Evolutionary conservation across 2,888 invertebrate species (phyloP), one percentile per base, ranked within the genome.

Genomic region (Bugulina stolonifera): DNA sequence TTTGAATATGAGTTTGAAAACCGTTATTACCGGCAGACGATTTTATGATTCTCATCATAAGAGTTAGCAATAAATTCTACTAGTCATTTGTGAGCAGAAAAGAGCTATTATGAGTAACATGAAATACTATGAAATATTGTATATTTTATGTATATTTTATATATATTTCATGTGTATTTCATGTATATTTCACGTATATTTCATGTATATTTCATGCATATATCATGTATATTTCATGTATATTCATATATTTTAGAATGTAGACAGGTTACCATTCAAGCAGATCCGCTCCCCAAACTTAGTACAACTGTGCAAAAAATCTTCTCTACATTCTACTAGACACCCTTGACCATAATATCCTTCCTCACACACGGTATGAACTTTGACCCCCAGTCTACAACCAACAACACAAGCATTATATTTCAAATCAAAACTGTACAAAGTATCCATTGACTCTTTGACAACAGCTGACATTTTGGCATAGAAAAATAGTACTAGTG

Each of bases 51-150:
- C n/a, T n/a, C n/a, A n/a, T n/a, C n/a, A n/a, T n/a, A n/a, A n/a
- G n/a, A n/a, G n/a, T n/a, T n/a, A n/a, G n/a, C n/a, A n/a, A n/a
- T n/a, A n/a, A n/a, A n/a, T n/a, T n/a, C n/a, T n/a, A n/a, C n/a
- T n/a, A n/a, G n/a, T n/a, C n/a, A n/a, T n/a, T n/a, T n/a, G n/a
- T n/a, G n/a, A n/a, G n/a, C n/a, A n/a, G n/a, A n/a, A n/a, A n/a
- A n/a, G n/a, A n/a, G n/a, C n/a, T n/a, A n/a, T n/a, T n/a, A n/a
- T n/a, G n/a, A n/a, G n/a, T n/a, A n/a, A 43, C 43, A 43, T 43
- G 5, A 43, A 43, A 43, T 43, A 43, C 43, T 43, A 18, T 18
- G 18, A 18, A n/a, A 34, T 89, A 70, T 34, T 52, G 29, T 69
- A 71, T 22, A 73, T 18, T 10, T 10, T 43, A 10, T 43, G 43